Base-by-base conservation (phyloP, 2,797 vertebrate species). In the Cygnus olor region DNA sequence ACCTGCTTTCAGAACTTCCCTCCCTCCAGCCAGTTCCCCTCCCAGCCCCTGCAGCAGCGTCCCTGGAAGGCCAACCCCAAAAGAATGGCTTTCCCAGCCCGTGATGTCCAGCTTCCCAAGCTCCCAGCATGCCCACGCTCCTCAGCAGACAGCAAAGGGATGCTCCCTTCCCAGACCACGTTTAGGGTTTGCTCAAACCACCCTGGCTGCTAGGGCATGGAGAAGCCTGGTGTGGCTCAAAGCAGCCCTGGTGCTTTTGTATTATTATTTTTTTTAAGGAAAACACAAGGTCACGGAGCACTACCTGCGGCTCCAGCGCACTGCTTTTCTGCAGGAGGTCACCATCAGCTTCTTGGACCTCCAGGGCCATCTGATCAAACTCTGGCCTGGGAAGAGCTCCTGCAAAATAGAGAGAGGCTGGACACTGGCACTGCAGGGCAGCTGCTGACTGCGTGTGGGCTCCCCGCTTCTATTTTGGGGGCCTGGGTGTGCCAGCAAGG, bases 251-350 rank as follows among this genome's bases (percentile, higher is more conserved):
- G 17, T 66, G 40, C 27, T 51, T 51, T 51, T 14, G 51, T 27
- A 51, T 27, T 9, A 8, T 49, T 8, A 49, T 49, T 51, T 51
- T 60, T 36, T 78, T 61, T 28, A 28, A 27, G 21, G 77, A 71
- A 85, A 44, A 40, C 60, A 14, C 4, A 7, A 86, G 38, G 15
- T 70, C 9, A 11, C 11, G 24, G 28, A 40, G 14, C 2, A 2
- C 96, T 98, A 98, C 98, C 97, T 97, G 96, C 2, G 89, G 47
- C 40, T 97, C 96, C 89, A 97, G 80, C 42, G 85, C 22, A 14
- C 93, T n/a, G 4, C 89, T 90, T 70, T 96, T 97, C 83, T 96
- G 96, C 76, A 95, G 22, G 7, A 97, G 81, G 70, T 96, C 96
- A 51, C 97, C 92, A 4, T 97, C 76, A 3, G 90, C 80, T 77